These are phyloP conservation scores for Lasioglossum marginatum DNA, from an alignment of 2,888 invertebrate genomes.

Conservation along the genomic window DNA sequence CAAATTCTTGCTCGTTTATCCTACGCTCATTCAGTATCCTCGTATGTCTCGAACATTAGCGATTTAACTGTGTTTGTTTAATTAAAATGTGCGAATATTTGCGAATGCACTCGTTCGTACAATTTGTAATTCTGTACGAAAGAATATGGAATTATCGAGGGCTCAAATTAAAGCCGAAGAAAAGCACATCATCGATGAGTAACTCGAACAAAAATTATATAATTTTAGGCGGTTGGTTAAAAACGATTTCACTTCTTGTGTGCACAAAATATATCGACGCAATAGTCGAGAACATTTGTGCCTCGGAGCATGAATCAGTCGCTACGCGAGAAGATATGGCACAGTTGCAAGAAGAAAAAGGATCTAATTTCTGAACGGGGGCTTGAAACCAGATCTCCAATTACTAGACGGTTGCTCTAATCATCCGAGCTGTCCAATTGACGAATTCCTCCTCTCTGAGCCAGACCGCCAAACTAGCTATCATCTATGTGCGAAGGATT, in stretches of 20 bases:
- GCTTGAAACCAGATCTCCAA: conserved; percentile 14
- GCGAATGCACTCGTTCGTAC: not conserved
- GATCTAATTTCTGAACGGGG: conserved; percentile 11
- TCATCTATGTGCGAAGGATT: not conserved
- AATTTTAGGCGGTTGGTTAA: no score
- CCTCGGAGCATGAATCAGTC: not conserved
- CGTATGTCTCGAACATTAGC: not conserved
- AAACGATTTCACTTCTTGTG: not conserved
- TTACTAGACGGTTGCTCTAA: conserved; percentile 7
- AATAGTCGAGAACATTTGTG: not conserved
- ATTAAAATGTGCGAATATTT: not conserved
- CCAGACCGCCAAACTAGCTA: not conserved
- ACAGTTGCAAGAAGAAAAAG: not conserved
- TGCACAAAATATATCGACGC: not conserved
- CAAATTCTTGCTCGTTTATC: not conserved
- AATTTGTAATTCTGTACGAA: not conserved
- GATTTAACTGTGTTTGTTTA: not conserved
- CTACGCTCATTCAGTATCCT: not conserved
- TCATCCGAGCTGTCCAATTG: conserved; percentile 12
- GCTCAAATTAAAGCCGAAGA: no score
- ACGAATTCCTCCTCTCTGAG: not conserved
- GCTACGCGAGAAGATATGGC: not conserved
- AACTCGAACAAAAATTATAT: no score
- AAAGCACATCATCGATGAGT: no score
- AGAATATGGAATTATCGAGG: not conserved